Conservation (phyloP, 2,113 vertebrate genomes). For the Macrotis lagotis region DNA sequence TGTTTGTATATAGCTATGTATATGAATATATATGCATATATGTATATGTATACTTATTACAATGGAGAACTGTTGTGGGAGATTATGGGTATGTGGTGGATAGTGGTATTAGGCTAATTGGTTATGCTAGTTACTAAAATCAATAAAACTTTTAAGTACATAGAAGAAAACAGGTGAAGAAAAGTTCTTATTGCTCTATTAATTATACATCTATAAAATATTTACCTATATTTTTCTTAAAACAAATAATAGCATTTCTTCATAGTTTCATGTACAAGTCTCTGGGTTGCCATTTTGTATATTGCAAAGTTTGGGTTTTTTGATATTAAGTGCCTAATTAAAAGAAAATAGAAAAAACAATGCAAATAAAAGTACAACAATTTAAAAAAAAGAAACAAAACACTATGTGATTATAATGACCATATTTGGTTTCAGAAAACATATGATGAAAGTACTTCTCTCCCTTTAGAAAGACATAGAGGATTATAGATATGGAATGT, state of each 20-base stretch:
- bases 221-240: not conserved
- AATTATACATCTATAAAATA: not conserved
- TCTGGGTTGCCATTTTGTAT: not conserved
- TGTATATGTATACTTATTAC: not conserved
- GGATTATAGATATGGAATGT: not conserved
- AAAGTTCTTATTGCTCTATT: not conserved
- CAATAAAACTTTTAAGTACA: not conserved
- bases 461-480: not conserved
- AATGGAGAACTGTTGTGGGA: not conserved
- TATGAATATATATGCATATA: too few relatives aligned
- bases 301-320: not conserved
- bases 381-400: not conserved
- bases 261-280: not conserved
- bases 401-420: not conserved
- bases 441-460: not conserved
- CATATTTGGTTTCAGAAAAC: not conserved
- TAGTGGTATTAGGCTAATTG: not conserved
- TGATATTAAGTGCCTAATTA: not conserved
- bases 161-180: not conserved
- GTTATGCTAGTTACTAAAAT: not conserved
- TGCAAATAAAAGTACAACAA: not conserved
- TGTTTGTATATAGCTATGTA: not conserved
- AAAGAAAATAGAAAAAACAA: not conserved
- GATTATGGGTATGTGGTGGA: not conserved
- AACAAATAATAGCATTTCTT: not conserved